phyloP scores from a whole-genome alignment of 2,888 invertebrate genomes.

The Meandrusa payeni region DNA sequence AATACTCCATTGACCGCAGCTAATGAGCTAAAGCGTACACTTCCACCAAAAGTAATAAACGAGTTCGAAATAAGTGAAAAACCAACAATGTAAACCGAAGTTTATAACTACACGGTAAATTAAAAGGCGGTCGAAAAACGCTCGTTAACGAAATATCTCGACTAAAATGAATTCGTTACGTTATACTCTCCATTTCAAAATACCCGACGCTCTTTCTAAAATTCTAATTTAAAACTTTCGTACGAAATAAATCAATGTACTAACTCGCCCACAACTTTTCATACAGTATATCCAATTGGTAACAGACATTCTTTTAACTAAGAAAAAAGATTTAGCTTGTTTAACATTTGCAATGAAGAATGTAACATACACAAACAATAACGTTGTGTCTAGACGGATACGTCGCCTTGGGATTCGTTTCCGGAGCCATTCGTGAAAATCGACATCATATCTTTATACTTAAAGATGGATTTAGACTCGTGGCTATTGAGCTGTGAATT shows the following conservation, averaged over 20 bases:
- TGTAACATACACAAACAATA: conserved; percentile 1
- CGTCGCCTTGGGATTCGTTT: conserved; percentile 9
- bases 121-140: background rate
- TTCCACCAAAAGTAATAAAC: background rate
- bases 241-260: conserved; percentile 8
- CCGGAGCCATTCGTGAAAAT: conserved; percentile 1
- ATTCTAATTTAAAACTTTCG: conserved; percentile 2
- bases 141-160: background rate
- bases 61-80: too few relatives aligned
- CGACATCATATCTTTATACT: conserved; percentile 1
- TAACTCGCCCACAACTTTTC: conserved; percentile 7
- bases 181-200: background rate
- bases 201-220: background rate
- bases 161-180: background rate
- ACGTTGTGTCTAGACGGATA: conserved; percentile 10
- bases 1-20: too few relatives aligned
- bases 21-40: too few relatives aligned
- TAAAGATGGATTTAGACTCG: conserved; percentile 5
- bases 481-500: too few relatives aligned
- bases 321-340: background rate
- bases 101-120: background rate
- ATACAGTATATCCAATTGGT: background rate
- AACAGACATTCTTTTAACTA: background rate
- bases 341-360: background rate
- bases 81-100: too few relatives aligned